Percentiles rank a stretch among this genome's conserved stretches.
Evolutionary conservation across 1,140 invertebrate species (phyloP).

Genomic region (Sinonovacula constricta): DNA sequence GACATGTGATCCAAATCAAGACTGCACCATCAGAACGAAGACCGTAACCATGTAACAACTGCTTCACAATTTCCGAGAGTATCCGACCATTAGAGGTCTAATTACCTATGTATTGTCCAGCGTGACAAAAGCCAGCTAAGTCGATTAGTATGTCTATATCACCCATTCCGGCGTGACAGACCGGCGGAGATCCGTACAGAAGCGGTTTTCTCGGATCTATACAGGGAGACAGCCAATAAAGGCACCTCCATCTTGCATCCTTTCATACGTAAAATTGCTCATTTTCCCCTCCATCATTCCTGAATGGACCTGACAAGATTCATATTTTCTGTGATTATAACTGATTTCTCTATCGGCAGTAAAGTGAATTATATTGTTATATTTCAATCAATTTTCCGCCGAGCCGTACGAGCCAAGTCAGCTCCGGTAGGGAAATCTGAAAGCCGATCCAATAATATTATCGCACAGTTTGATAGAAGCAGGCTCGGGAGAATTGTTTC

Average conservation of each 20-base stretch:
- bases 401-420: not conserved
- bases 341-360: constrained; percentile 29
- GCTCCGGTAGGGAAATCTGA: not conserved
- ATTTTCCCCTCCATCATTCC: constrained; percentile 48
- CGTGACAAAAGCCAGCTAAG: no score
- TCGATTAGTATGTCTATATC: no score
- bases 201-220: no score
- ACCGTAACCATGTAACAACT: no score
- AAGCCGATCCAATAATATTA: not conserved
- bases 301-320: constrained; percentile 28
- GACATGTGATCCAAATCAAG: no score
- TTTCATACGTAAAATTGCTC: constrained; percentile 23
- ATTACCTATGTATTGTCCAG: no score
- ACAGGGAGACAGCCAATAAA: no score
- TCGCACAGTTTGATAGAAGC: not conserved
- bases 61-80: no score
- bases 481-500: not conserved
- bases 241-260: constrained; percentile 2
- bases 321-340: constrained; percentile 47
- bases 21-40: no score
- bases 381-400: constrained; percentile 48
- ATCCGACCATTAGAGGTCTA: no score
- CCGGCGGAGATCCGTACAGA: no score
- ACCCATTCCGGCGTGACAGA: no score
- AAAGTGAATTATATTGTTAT: constrained; percentile 54